These are phyloP conservation scores for Peromyscus maniculatus DNA, from an alignment of 2,113 vertebrate genomes.

Conservation along the genomic window DNA sequence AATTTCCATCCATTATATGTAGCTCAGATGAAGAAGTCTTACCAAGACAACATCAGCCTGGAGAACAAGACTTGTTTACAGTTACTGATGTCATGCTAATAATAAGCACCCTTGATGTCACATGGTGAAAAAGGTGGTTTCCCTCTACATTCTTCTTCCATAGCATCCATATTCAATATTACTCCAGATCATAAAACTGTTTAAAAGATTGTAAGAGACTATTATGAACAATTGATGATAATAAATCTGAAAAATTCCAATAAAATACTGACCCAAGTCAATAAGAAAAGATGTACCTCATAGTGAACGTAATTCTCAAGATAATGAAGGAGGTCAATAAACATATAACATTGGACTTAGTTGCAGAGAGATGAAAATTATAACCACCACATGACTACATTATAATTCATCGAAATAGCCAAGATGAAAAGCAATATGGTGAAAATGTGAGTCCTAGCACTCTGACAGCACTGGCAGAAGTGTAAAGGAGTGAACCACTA, in stretches of 20 bases:
- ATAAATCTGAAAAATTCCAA: neutral
- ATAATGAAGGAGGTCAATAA: neutral
- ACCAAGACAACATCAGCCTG: neutral
- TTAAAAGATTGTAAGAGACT: neutral
- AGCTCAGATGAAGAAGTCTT: neutral
- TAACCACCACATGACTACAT: neutral
- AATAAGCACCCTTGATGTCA: neutral
- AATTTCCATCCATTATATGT: neutral
- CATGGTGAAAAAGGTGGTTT: neutral
- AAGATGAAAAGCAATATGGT: neutral
- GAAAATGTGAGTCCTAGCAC: neutral
- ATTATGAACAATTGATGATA: neutral
- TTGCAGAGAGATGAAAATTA: neutral
- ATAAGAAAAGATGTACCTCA: neutral
- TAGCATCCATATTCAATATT: neutral
- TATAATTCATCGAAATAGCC: neutral
- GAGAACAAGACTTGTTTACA: neutral
- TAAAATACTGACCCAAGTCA: neutral
- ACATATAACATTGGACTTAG: neutral
- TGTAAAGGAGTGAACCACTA: neutral
- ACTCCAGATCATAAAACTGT: neutral
- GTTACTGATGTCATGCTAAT: neutral
- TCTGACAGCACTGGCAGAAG: neutral
- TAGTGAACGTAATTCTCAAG: neutral
- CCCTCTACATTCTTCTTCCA: neutral